Evolutionary conservation across 2,888 invertebrate species (phyloP), one percentile per base, ranked within the genome.

Genomic region (Selenia dentaria): DNA sequence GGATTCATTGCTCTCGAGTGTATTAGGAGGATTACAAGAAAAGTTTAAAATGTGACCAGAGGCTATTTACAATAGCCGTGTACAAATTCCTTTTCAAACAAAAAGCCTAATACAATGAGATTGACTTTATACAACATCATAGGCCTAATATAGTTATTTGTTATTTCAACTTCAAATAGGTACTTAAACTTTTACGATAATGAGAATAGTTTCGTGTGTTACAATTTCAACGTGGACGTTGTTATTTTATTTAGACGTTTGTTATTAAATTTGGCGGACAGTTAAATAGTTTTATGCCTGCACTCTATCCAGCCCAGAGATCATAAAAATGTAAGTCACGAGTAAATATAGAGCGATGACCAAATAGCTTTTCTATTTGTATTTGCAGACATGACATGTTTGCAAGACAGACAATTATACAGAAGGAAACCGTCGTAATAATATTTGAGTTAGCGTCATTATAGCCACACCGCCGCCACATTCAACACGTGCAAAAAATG

Each of bases 291-390:
- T 57, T 62, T 62, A 66, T 56, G 59, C 29, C 22, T 43, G 57
- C 53, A 49, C 52, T 67, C 60, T 42, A 50, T 58, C 47, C 39
- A 51, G 54, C 53, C 43, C 42, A 55, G 59, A 59, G 59, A 67
- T 70, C 66, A 64, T 69, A 72, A 75, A 76, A 71, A 67, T 62
- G 45, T 62, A 63, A 63, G 61, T 63, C 67, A 61, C 47, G 35
- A 47, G 54, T 70, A 73, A 71, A 73, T 68, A 67, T 73, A 72
- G 64, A 60, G 52, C 45, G 53, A 61, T 64, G 59, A 61, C 56
- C 47, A 54, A 57, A 62, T 61, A 46, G 46, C 51, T 47, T 50
- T 55, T 53, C 54, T 57, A 60, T 63, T 62, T 57, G 56, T 60
- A 54, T 50, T 51, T 56, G 51, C 46, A 56, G 47, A 51, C 49